These are phyloP conservation scores for Salvelinus sp. DNA, from an alignment of 2,113 vertebrate genomes.

Conservation along the genomic window DNA sequence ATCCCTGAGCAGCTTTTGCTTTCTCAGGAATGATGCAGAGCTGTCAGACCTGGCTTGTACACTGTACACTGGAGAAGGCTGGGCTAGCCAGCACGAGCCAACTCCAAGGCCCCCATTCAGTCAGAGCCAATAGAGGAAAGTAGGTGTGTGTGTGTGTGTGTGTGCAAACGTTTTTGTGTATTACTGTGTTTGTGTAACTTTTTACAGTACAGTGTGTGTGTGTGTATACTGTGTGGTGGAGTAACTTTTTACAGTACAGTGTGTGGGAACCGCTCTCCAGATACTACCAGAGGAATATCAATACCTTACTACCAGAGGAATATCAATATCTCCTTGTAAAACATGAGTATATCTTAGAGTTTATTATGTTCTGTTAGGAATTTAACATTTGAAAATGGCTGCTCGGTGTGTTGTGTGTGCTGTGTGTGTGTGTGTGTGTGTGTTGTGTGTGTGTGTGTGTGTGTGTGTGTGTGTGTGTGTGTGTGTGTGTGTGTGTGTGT, in stretches of 20 bases:
- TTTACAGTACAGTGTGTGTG: slow-evolving; percentile 2
- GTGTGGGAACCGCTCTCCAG: slow-evolving; percentile 27
- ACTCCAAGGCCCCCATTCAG: slow-evolving; percentile 59
- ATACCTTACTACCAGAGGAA: slow-evolving; percentile 56
- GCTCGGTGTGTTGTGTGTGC: neutral
- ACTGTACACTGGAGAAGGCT: slow-evolving; percentile 43
- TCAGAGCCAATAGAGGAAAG: slow-evolving; percentile 32
- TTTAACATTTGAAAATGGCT: slow-evolving; percentile 53
- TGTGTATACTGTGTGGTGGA: no score
- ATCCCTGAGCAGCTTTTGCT: slow-evolving; percentile 68
- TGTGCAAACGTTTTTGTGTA: neutral
- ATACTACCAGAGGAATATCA: slow-evolving; percentile 52
- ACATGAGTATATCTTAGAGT: slow-evolving; percentile 40
- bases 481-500: no score
- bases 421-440: no score
- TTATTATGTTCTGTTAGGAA: slow-evolving; percentile 68
- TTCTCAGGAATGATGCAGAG: slow-evolving; percentile 67
- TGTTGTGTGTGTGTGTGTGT: no score
- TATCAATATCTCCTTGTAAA: slow-evolving; percentile 51
- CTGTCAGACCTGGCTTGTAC: slow-evolving; percentile 41
- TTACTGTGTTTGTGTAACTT: no score
- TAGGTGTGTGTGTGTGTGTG: slow-evolving; percentile 21
- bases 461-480: no score
- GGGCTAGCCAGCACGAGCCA: slow-evolving; percentile 41
- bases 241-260: slow-evolving; percentile 6